Base-by-base conservation (phyloP, 2,113 vertebrate genomes). In the Psettodes erumei region DNA sequence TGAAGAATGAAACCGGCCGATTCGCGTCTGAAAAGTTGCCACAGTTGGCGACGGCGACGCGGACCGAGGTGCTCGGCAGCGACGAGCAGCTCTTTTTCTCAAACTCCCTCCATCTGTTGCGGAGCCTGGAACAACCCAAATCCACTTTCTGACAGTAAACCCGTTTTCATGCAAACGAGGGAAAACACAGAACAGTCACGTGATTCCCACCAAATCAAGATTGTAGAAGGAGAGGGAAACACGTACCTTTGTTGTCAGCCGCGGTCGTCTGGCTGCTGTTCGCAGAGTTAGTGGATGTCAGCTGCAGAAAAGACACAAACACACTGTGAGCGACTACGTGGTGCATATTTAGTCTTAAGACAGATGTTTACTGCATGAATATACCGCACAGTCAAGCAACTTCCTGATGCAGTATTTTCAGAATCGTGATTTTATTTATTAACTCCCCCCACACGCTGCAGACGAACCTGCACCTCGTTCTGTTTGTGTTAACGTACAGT, bases 201-300 rank as follows among this genome's bases (percentile, higher is more conserved):
- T n/a, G n/a, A 13, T 28, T 23, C 23, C 5, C 8, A 19, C 4
- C n/a, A 23, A 32, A 40, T 32, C 9, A 48, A 58, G 7, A 28
- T 60, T 19, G 27, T 8, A 12, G n/a, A n/a, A n/a, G 7, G 10
- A 35, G 18, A 35, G 1, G 4, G 40, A 51, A 54, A 43, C 33
- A 53, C 62, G 3, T 75, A 91, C 90, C 90, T 91, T 91, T 91
- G 79, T 87, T 88, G 83, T 90, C 89, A 18, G 87, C 83, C 50
- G 81, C 82, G 83, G 90, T 83, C 70, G 81, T 91, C 86, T 91
- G 89, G 81, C 89, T 85, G 89, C 84, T 90, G 83, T 89, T 88
- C 33, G 86, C 84, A 55, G 89, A 86, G 83, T 90, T 89, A 28
- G 87, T 88, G 74, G 90, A 89, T 56, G 84, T 75, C 74, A 90